Base-by-base conservation (phyloP, 2,797 vertebrate species). In the Epinephelus malabaricus region DNA sequence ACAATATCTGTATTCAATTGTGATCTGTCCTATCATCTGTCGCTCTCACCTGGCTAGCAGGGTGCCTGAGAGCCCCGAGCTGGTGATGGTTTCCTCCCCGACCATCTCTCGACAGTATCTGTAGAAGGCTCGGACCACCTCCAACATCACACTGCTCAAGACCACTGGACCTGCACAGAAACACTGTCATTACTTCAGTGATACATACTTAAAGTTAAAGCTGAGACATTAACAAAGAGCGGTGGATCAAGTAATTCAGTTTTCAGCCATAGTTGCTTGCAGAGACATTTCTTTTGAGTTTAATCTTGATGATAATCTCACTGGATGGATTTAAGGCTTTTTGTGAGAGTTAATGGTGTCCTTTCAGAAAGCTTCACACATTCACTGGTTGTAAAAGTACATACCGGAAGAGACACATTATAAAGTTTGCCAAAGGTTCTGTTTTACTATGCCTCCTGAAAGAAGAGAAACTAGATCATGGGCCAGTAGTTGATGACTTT, bases 41-140 rank as follows among this genome's bases (percentile, higher is more conserved):
- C 2, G 2, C 23, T 71, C 81, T 84, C 62, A 99, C 98, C 96
- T 98, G 83, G 93, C 93, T 53, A 98, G 92, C 34, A 92, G 91
- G 90, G 94, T 97, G 73, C 95, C 95, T 45, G 95, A 96, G 86
- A 97, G 96, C 73, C 93, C 96, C 69, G 96, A 95, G 90, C 93
- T 96, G 45, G 94, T 85, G 66, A 94, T 92, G 74, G 90, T 88
- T 27, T 97, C 96, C 47, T 96, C 92, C 21, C 95, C 97, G 1
- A 99, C 89, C 12, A 96, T 94, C 70, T 97, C 95, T 74, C 86
- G 95, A 90, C 97, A 99, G 89, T 98, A 98, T 46, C 94, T 93
- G 89, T 97, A 95, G 86, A 99, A 98, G 13, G 98, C 97, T 86
- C 97, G 94, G 56, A 98, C 95, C 83, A 98, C 96, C 94, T 99